Conservation (phyloP, 2,888 invertebrate species). For the Caenorhabditis panamensis region DNA sequence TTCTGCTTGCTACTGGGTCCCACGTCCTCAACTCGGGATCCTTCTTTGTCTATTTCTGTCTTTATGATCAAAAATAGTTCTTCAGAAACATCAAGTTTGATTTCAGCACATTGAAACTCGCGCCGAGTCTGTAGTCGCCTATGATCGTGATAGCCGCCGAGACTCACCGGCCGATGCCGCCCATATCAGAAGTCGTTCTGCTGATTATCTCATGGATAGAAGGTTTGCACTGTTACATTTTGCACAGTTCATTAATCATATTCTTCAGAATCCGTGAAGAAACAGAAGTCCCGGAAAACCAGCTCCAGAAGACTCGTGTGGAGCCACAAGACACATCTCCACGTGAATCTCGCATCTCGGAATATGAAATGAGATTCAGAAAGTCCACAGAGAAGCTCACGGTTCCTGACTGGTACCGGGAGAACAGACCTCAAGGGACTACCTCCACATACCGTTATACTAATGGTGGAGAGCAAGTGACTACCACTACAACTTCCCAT, state of each 20-base stretch:
- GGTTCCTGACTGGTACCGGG: constrained; percentile 81
- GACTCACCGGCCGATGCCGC: constrained; percentile 70
- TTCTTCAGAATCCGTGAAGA: constrained; percentile 79
- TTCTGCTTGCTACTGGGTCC: constrained; percentile 33
- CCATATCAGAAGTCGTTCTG: constrained; percentile 79
- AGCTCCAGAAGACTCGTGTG: constrained; percentile 79
- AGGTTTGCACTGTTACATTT: constrained; percentile 41
- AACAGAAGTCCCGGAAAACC: constrained; percentile 80
- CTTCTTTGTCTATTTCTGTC: not conserved
- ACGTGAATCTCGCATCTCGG: constrained; percentile 69
- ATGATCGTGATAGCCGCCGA: constrained; percentile 71
- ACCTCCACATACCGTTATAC: constrained; percentile 51
- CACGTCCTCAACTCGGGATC: not conserved
- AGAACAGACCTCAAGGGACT: constrained; percentile 61
- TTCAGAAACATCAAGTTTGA: too few relatives aligned
- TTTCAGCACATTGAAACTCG: constrained; percentile 62
- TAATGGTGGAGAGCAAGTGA: constrained; percentile 41
- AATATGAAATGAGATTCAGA: constrained; percentile 81
- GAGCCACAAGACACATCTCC: constrained; percentile 58
- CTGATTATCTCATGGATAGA: constrained; percentile 81
- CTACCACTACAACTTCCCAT: constrained; percentile 26
- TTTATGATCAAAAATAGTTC: too few relatives aligned
- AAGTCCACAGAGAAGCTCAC: constrained; percentile 80
- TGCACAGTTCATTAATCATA: not conserved
- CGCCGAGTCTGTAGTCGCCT: constrained; percentile 69